phyloP scores from a whole-genome alignment of 2,888 invertebrate genomes.

The Antheraea yamamai region DNA sequence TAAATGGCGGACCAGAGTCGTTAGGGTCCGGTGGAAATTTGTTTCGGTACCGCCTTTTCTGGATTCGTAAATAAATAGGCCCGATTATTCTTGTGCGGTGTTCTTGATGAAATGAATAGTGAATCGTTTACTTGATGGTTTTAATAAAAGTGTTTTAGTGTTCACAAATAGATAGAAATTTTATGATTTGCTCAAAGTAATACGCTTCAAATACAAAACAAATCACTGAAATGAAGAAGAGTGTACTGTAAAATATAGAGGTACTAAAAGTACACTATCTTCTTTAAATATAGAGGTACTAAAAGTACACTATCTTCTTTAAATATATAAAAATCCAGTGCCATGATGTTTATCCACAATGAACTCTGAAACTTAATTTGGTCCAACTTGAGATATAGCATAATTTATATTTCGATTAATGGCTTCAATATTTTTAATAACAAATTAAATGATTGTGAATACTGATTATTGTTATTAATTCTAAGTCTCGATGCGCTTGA shows the following conservation, averaged over 20 bases:
- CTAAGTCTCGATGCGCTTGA: too few species aligned
- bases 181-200: background rate
- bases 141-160: background rate
- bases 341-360: too few species aligned
- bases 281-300: too few species aligned
- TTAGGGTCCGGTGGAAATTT: constrained; percentile 48
- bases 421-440: too few species aligned
- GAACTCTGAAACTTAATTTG: too few species aligned
- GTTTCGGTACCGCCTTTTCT: constrained; percentile 38
- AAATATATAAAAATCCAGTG: too few species aligned
- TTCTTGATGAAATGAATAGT: constrained; percentile 3
- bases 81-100: constrained; percentile 29
- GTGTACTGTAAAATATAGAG: background rate
- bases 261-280: background rate
- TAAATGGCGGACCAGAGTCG: constrained; percentile 66
- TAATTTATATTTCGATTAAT: too few species aligned
- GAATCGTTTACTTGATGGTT: background rate
- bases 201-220: too few species aligned
- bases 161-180: background rate
- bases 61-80: constrained; percentile 34
- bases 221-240: background rate
- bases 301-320: too few species aligned
- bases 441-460: too few species aligned
- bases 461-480: too few species aligned
- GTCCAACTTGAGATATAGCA: too few species aligned